These are phyloP conservation scores for Tapirus indicus DNA, from an alignment of 2,797 vertebrate species.

Conservation along the genomic window DNA sequence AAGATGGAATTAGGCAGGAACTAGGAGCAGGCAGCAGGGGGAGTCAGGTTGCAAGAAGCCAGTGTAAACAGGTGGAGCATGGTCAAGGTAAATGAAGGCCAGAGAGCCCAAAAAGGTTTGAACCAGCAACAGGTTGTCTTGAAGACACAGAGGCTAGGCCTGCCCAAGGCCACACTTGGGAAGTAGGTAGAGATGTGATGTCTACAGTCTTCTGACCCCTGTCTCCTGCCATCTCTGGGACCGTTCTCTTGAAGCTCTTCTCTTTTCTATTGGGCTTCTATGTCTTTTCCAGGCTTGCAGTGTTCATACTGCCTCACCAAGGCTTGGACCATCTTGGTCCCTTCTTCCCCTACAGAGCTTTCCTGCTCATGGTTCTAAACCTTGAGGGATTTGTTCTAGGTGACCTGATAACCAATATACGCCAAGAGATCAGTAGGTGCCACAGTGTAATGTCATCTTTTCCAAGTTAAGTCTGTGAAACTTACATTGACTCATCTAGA, in stretches of 20 bases:
- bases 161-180: neutral
- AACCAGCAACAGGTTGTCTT: neutral
- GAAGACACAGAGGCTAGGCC: neutral
- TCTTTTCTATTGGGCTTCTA: neutral
- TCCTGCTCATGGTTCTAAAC: neutral
- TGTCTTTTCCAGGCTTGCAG: neutral
- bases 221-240: neutral
- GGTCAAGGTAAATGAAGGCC: neutral
- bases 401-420: neutral
- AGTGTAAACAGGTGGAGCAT: neutral
- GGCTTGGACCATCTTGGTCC: neutral
- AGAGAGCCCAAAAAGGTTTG: neutral
- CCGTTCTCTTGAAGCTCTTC: neutral
- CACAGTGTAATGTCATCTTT: neutral
- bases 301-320: accelerated
- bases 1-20: neutral
- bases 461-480: neutral
- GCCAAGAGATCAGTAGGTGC: neutral
- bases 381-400: neutral
- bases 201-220: neutral
- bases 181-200: neutral
- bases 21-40: neutral
- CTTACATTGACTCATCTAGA: neutral
- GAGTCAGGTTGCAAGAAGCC: neutral
- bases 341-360: neutral